Conservation (phyloP, 2,113 vertebrate species). For the Gallinago jamesoni region DNA sequence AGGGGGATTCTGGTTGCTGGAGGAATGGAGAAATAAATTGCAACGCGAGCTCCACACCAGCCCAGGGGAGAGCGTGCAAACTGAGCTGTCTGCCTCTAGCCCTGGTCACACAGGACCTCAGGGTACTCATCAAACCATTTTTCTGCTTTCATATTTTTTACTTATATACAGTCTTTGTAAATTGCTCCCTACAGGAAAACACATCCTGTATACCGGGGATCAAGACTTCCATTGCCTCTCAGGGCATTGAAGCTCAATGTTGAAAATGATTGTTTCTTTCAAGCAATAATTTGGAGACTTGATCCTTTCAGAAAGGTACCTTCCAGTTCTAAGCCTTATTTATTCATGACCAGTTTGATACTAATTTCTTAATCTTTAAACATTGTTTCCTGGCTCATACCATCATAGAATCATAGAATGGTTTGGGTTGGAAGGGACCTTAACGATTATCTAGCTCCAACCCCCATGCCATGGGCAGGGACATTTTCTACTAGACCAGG, state of each 20-base stretch:
- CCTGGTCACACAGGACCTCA: not conserved
- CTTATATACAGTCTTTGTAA: not conserved
- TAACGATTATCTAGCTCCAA: not conserved
- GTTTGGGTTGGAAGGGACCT: not conserved
- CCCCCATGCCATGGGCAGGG: not conserved
- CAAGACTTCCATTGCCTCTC: not conserved
- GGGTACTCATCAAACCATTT: not conserved
- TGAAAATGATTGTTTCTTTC: not conserved
- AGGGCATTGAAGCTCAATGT: not conserved
- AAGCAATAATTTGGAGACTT: not conserved
- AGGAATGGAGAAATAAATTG: not conserved
- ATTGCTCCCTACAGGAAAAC: not conserved
- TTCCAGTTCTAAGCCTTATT: not conserved
- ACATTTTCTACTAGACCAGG: not conserved
- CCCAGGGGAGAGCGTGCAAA: not conserved
- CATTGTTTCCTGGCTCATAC: not conserved
- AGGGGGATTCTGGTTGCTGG: not conserved
- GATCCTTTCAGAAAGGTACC: not conserved
- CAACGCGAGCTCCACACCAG: accelerated
- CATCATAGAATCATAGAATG: not conserved
- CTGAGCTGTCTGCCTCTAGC: not conserved
- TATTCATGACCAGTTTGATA: not conserved
- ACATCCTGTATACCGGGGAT: not conserved
- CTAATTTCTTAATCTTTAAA: not conserved
- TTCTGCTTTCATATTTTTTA: not conserved